These are phyloP conservation scores for Abscondita cerata DNA, from an alignment of 2,888 invertebrate species.

Conservation along the genomic window DNA sequence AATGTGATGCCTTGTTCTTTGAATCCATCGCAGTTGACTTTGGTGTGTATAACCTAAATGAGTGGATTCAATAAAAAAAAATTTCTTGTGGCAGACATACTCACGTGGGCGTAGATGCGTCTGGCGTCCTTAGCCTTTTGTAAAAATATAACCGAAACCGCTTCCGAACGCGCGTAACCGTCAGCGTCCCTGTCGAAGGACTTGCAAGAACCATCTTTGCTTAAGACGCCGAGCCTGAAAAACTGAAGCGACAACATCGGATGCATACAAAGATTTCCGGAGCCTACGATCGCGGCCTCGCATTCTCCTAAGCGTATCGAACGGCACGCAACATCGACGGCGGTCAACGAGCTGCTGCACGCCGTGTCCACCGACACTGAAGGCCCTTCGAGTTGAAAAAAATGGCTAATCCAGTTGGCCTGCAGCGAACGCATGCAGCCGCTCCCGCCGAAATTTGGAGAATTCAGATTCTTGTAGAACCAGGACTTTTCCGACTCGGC, in stretches of 20 bases:
- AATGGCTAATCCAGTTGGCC: conserved; percentile 89
- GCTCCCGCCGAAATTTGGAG: conserved; percentile 58
- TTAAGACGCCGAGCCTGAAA: conserved; percentile 78
- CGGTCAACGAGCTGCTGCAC: conserved; percentile 92
- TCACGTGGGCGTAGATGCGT: conserved; percentile 61
- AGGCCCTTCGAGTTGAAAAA: conserved; percentile 87
- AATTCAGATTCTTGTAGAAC: conserved; percentile 59
- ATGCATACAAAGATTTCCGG: conserved; percentile 75
- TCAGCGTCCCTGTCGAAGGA: conserved; percentile 86
- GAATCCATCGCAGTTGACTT: conserved; percentile 55
- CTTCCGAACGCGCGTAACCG: conserved; percentile 87
- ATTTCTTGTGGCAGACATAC: conserved; percentile 3
- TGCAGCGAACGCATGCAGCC: conserved; percentile 88
- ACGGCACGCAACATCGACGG: conserved; percentile 81
- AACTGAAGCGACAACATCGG: conserved; percentile 91
- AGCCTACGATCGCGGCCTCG: conserved; percentile 90
- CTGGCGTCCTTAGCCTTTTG: conserved; percentile 68
- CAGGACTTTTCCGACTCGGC: conserved; percentile 80
- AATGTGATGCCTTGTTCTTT: conserved; percentile 56
- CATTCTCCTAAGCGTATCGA: conserved; percentile 81
- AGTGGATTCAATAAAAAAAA: neutral
- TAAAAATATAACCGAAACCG: conserved; percentile 72
- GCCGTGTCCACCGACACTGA: conserved; percentile 91
- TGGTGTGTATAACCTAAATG: conserved; percentile 46
- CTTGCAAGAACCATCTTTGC: conserved; percentile 86